Evolutionary conservation across 1,140 invertebrate species (phyloP).

Genomic region (Tetraneura akinire): DNA sequence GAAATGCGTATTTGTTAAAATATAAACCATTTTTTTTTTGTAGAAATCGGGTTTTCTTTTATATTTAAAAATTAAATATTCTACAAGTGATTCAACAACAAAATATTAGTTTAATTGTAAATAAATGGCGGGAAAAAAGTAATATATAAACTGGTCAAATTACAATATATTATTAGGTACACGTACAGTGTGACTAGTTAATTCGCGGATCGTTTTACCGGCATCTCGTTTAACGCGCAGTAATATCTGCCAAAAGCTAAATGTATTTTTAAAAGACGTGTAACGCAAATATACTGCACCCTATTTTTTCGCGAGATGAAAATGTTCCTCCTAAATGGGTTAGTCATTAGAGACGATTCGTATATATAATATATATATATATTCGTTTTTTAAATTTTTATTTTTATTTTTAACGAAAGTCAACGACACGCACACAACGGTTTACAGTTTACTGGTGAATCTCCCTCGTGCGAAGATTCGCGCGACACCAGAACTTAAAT

Average conservation of each 20-base stretch:
- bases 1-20: too few species aligned
- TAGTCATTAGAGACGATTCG: slow-evolving; percentile 41
- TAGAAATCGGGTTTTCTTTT: too few species aligned
- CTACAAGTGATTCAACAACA: too few species aligned
- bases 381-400: slow-evolving; percentile 10
- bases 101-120: too few species aligned
- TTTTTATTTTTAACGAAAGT: slow-evolving; percentile 5
- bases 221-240: not conserved
- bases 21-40: too few species aligned
- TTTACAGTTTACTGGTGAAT: not conserved
- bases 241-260: slow-evolving; percentile 6
- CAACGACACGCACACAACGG: not conserved
- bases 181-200: slow-evolving; percentile 21
- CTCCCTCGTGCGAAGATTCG: not conserved
- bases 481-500: not conserved
- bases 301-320: slow-evolving; percentile 14
- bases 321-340: slow-evolving; percentile 28
- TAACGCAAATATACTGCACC: slow-evolving; percentile 11
- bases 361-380: too few species aligned
- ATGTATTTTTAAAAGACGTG: slow-evolving; percentile 41
- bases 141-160: not conserved
- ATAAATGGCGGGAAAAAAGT: too few species aligned
- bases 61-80: too few species aligned
- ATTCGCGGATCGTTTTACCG: slow-evolving; percentile 23
- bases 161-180: too few species aligned